Percentiles rank a stretch among this genome's conserved stretches.
Conservation (phyloP, 2,113 vertebrate genomes). For the Carassius gibelio region DNA sequence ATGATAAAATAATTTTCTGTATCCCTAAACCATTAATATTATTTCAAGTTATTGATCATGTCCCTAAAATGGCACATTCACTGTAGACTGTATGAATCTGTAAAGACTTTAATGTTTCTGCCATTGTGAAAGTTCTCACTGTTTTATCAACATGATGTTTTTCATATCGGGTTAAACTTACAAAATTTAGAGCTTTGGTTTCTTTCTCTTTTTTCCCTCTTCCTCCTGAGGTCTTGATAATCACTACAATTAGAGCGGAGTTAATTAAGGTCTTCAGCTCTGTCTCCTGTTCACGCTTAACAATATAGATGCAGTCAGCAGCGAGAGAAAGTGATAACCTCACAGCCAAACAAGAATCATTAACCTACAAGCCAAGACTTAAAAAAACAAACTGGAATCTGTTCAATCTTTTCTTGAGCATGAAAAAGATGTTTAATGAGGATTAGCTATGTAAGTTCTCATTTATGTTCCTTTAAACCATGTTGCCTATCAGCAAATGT, state of each 20-base stretch:
- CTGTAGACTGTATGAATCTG: neutral
- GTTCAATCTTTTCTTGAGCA: slow-evolving; percentile 6
- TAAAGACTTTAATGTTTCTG: neutral
- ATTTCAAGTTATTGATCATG: too few species aligned
- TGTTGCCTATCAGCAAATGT: neutral
- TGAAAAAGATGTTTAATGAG: neutral
- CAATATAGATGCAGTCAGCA: slow-evolving; percentile 14
- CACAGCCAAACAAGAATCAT: slow-evolving; percentile 32
- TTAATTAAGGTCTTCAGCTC: slow-evolving; percentile 43
- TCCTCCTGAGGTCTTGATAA: slow-evolving; percentile 37
- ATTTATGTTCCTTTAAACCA: neutral
- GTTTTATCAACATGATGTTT: neutral
- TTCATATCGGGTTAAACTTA: slow-evolving; percentile 16
- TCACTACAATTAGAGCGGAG: slow-evolving; percentile 23
- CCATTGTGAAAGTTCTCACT: neutral
- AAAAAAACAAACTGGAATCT: slow-evolving; percentile 15
- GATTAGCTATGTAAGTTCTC: neutral
- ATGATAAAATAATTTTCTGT: too few species aligned
- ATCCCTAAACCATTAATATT: too few species aligned
- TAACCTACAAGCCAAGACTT: slow-evolving; percentile 10
- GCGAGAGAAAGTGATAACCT: neutral
- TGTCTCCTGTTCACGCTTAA: slow-evolving; percentile 33
- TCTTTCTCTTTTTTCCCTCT: slow-evolving; percentile 8
- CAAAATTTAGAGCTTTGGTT: slow-evolving; percentile 9
- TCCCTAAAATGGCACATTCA: too few species aligned